Evolutionary conservation across 1,140 invertebrate genomes (phyloP).

Genomic region (Sitophilus oryzae): DNA sequence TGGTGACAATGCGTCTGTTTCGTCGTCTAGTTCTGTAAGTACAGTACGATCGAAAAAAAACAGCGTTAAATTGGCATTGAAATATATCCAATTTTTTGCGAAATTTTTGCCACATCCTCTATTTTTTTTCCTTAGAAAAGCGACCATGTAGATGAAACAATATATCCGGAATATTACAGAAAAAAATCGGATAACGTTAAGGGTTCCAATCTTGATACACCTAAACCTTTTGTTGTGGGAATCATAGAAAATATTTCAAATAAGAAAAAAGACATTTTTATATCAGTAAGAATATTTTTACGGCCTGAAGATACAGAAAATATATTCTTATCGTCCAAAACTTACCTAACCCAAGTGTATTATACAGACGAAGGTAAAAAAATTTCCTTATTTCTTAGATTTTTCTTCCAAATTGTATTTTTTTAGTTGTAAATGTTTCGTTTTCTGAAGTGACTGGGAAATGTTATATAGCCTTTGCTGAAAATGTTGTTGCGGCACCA

Average conservation of each 20-base stretch:
- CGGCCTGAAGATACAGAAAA: conserved; percentile 71
- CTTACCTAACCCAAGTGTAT: conserved; percentile 70
- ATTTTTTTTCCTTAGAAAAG: conserved; percentile 51
- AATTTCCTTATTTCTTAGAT: background rate
- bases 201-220: conserved; percentile 67
- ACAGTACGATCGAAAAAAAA: too few species aligned
- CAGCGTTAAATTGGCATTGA: too few species aligned
- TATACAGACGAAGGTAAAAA: conserved; percentile 63
- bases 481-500: conserved; percentile 14
- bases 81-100: too few species aligned
- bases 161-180: conserved; percentile 64
- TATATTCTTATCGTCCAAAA: conserved; percentile 27
- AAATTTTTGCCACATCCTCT: too few species aligned
- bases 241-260: conserved; percentile 31
- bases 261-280: conserved; percentile 52
- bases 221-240: conserved; percentile 63
- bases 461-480: conserved; percentile 22
- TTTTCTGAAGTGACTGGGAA: conserved; percentile 27
- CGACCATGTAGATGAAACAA: conserved; percentile 70
- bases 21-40: conserved; percentile 27
- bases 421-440: conserved; percentile 23
- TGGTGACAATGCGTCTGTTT: background rate
- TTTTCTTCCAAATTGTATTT: conserved; percentile 9
- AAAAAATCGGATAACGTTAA: conserved; percentile 44
- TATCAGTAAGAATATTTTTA: conserved; percentile 67